Evolutionary conservation across 2,888 invertebrate species (phyloP), one percentile per base, ranked within the genome.

Genomic region (Synanthedon tipuliformis): DNA sequence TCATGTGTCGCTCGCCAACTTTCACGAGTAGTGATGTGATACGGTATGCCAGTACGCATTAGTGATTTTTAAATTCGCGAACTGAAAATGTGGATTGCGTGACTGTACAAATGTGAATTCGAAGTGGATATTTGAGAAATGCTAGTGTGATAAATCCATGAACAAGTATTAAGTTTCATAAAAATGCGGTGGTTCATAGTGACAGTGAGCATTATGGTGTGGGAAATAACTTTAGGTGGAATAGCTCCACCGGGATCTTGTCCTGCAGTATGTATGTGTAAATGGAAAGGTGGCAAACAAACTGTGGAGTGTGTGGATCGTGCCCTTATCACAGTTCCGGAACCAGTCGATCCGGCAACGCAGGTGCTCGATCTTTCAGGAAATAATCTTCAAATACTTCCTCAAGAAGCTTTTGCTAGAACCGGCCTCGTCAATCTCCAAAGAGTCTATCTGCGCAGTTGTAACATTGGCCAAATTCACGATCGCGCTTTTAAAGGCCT

Each of bases 241-340:
- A 71, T 85, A 57, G 88, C 88, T 55, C 86, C 88, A 61, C 86
- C 89, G 58, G 90, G 90, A 61, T 89, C 89, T 61, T 94, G 94
- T 67, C 94, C 94, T 55, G 89, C 89, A 49, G 92, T 92, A 64
- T 97, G 97, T 83, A 90, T 91, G 68, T 97, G 97, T 86, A 96
- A 96, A 82, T 97, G 97, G 97, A 96, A 96, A 83, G 93, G 94
- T 68, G 96, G 96, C 63, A 97, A 97, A 80, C 94, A 95, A 77
- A 95, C 96, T 52, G 96, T 96, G 57, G 95, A 96, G 84, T 97
- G 97, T 81, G 92, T 92, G 71, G 93, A 95, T 78, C 92, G 93
- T 56, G 92, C 92, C 56, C 89, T 97, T 61, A 94, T 94, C 68
- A 92, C 93, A 54, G 93, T 97, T 61, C 97, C 97, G 50, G 93